These are phyloP conservation scores for Agrypnus murinus DNA, from an alignment of 2,888 invertebrate genomes.

Conservation along the genomic window DNA sequence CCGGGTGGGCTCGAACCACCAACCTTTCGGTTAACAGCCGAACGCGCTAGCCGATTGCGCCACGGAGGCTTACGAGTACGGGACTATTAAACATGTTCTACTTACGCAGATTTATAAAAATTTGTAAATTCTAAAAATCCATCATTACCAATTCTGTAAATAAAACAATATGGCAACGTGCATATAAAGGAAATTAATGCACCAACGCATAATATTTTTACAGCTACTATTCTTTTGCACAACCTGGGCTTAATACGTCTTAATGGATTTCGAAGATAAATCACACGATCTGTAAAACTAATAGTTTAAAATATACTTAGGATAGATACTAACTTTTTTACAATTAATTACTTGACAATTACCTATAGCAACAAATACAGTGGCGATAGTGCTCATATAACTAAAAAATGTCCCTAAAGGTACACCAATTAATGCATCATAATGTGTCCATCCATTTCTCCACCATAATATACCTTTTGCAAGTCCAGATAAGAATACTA, in stretches of 20 bases:
- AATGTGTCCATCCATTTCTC: slow-evolving; percentile 1
- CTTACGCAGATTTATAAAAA: slow-evolving; percentile 45
- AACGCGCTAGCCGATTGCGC: slow-evolving; percentile 98
- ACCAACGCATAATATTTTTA: slow-evolving; percentile 12
- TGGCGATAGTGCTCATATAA: slow-evolving; percentile 43
- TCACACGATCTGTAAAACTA: slow-evolving; percentile 36
- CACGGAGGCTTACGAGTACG: slow-evolving; percentile 79
- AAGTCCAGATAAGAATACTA: slow-evolving; percentile 35
- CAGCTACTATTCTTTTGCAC: slow-evolving; percentile 31
- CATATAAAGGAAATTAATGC: slow-evolving; percentile 16
- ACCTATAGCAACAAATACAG: slow-evolving; percentile 52
- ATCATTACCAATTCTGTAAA: slow-evolving; percentile 27
- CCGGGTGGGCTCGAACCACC: slow-evolving; percentile 98
- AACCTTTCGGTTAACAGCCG: slow-evolving; percentile 99
- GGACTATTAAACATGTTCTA: not conserved
- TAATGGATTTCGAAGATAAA: slow-evolving; percentile 32
- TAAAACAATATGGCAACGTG: slow-evolving; percentile 42
- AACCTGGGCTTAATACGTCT: slow-evolving; percentile 32
- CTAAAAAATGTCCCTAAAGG: slow-evolving; percentile 46
- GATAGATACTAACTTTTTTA: not conserved
- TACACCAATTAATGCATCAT: slow-evolving; percentile 32
- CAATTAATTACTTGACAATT: slow-evolving; percentile 19
- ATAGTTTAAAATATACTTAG: not conserved
- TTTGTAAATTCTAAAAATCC: slow-evolving; percentile 4
- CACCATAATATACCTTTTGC: slow-evolving; percentile 29